Evolutionary conservation across 37 sponge, comb jelly and placozoan species (phyloP).

Genomic region (Halisarca cf. caerulea): DNA sequence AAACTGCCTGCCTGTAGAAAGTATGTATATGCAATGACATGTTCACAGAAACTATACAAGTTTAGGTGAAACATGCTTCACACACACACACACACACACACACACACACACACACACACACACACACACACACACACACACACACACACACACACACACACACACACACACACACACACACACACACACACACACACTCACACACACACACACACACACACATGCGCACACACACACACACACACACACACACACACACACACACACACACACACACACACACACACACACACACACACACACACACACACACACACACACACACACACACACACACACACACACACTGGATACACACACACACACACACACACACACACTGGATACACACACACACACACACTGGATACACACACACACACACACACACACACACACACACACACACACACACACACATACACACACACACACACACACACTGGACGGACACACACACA

Average conservation of each 20-base stretch:
- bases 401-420: too few species aligned
- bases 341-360: constrained; percentile 13
- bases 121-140: neutral
- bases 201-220: constrained; percentile 20
- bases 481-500: too few species aligned
- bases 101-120: too few species aligned
- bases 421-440: too few species aligned
- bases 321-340: constrained; percentile 13
- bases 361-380: constrained; percentile 9
- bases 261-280: constrained; percentile 17
- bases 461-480: too few species aligned
- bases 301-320: constrained; percentile 12
- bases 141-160: constrained; percentile 25
- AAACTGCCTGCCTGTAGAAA: too few species aligned
- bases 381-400: too few species aligned
- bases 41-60: too few species aligned
- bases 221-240: neutral
- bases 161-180: constrained; percentile 12
- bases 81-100: too few species aligned
- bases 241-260: neutral
- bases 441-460: too few species aligned
- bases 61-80: too few species aligned
- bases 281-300: constrained; percentile 16
- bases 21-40: too few species aligned
- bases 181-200: constrained; percentile 1